Evolutionary conservation across 2,113 vertebrate genomes (phyloP), one percentile per base, ranked within the genome.

Genomic region (Rafetus swinhoei): DNA sequence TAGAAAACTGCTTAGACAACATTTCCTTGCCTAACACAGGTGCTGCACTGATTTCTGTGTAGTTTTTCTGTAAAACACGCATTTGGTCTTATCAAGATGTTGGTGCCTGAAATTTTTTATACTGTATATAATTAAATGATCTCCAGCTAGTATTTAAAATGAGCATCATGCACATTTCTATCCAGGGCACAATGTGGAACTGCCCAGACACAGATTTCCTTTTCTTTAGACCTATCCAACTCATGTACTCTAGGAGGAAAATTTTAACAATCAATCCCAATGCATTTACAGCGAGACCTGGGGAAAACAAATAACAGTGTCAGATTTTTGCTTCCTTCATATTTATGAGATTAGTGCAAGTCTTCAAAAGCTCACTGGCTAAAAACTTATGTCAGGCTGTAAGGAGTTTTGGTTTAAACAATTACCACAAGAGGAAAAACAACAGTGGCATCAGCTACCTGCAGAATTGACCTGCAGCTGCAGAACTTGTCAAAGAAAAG

Each of bases 341-440:
- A 85, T 86, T 88, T 74, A 81, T 59, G 96, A 82, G 16, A 89
- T 90, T 69, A 90, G 93, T 95, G 93, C 92, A 88, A 91, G 86
- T 94, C 96, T 97, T 97, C 92, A 95, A 96, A 96, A 92, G 62
- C 84, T 95, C 79, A 84, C 69, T 79, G 95, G 97, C 95, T 95
- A 93, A 97, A 95, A 95, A 93, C 62, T 86, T 32, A 69, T 5
- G 60, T 85, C 72, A 84, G 54, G 84, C 93, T 59, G 22, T 82
- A 92, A 96, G 93, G 89, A 94, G 4, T 32, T 39, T 88, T 27
- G 86, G 50, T 74, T 90, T 88, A 72, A 92, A 86, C 3, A 69
- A 81, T 22, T 91, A 82, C 87, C 1, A 54, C 91, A 82, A 65
- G 59, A 93, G 93, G 85, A 53, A 93, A n/a, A 93, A 89, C 85